Evolutionary conservation across 2,113 vertebrate genomes (phyloP), one percentile per base, ranked within the genome.

Genomic region (Platichthys stellatus): DNA sequence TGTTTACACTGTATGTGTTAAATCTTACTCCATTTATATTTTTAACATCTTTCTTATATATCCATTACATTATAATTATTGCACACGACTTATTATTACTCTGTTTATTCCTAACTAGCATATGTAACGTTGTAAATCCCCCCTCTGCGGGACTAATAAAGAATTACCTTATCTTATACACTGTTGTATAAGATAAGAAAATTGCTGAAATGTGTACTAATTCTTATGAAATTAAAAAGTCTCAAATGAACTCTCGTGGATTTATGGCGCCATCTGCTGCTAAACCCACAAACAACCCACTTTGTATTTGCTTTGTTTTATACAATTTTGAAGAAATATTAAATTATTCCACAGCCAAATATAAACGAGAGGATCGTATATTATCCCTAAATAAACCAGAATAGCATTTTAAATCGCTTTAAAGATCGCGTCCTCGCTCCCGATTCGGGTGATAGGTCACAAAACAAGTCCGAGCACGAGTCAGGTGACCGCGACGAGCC

Each of bases 401-500:
- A 2, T 0, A 0, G 3, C 0, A 59, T 63, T 45, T 15, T 43
- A 61, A 6, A 0, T 1, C 0, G 54, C 43, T 5, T 9, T 17
- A 2, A 3, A 13, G 1, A 17, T 13, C 1, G 45, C 15, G 24
- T 31, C 23, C 83, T 43, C 51, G 31, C 12, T 13, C 53, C 23
- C 63, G 56, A 67, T 72, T 74, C 77, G 80, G 89, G 87, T 87
- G 86, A 90, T 81, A 88, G 89, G 87, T 88, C 85, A 88, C 84
- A 81, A 91, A 91, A 93, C 91, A 91, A 92, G 87, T 88, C 82
- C 72, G 89, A 74, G 83, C 63, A 82, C 89, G 72, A 90, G 96
- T 98, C 97, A 97, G 95, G 95, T 97, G 96, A 97, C 93, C 90
- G 77, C 13, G 66, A 89, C 64, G 64, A 91, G 90, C 91, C 89